phyloP scores from a whole-genome alignment of 1,140 invertebrate species.

The Caerostris extrusa region DNA sequence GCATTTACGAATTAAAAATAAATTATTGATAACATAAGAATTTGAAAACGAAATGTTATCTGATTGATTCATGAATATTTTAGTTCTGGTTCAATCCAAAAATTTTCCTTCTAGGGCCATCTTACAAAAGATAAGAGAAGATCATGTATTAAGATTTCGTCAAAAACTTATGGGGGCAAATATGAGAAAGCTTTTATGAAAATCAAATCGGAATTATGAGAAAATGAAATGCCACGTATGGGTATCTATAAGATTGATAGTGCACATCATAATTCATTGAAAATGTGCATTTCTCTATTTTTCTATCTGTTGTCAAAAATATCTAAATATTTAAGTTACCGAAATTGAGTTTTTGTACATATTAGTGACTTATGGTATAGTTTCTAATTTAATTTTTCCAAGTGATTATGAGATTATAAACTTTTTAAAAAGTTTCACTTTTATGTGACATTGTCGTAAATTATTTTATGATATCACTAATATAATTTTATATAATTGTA shows the following conservation, averaged over 20 bases:
- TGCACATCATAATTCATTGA: not conserved
- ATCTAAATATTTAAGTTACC: too few relatives aligned
- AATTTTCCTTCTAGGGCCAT: not conserved
- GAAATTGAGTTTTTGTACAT: too few relatives aligned
- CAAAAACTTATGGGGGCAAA: not conserved
- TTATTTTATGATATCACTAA: too few relatives aligned
- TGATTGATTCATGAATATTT: constrained; percentile 4
- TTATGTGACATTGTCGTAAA: too few relatives aligned
- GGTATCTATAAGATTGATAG: constrained; percentile 4
- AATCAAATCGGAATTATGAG: constrained; percentile 8
- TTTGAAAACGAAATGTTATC: not conserved
- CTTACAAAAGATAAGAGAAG: not conserved
- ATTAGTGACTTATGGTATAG: too few relatives aligned
- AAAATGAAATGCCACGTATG: not conserved
- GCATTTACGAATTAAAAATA: not conserved
- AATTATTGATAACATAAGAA: not conserved
- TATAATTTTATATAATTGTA: too few relatives aligned
- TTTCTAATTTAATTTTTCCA: too few relatives aligned
- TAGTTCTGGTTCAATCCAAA: not conserved
- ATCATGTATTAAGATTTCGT: constrained; percentile 5
- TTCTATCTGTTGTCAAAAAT: not conserved
- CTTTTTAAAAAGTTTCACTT: too few relatives aligned
- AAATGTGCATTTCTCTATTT: not conserved
- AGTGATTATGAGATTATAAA: too few relatives aligned
- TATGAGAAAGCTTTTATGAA: constrained; percentile 12